phyloP scores from a whole-genome alignment of 2,888 invertebrate genomes.

The Odontothrips loti region DNA sequence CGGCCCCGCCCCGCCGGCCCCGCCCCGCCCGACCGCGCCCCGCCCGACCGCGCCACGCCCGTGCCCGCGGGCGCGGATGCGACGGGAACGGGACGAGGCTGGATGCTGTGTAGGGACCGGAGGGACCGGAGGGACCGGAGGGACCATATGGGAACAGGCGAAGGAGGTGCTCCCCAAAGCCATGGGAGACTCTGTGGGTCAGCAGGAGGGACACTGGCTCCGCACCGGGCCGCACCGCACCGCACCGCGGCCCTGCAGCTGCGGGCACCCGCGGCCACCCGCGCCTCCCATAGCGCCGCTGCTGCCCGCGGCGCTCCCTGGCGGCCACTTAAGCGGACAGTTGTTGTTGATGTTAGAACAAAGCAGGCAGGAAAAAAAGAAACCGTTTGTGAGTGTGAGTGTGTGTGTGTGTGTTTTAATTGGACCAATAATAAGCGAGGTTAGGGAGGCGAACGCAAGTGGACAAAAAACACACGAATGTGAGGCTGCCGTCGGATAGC shows the following conservation, averaged over 20 bases:
- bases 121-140: no score
- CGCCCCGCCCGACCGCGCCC: not conserved
- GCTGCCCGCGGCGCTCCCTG: not conserved
- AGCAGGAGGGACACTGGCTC: not conserved
- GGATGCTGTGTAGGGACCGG: no score
- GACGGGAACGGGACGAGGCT: not conserved
- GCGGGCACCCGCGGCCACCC: not conserved
- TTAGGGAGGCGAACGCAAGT: not conserved
- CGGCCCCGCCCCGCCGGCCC: not conserved
- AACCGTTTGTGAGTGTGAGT: not conserved
- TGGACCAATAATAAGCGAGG: constrained; percentile 1
- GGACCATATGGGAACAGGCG: not conserved
- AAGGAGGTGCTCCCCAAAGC: not conserved
- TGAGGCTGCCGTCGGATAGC: no score
- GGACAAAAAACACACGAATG: not conserved
- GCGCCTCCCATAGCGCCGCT: not conserved
- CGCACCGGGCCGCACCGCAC: not conserved
- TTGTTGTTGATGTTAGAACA: no score
- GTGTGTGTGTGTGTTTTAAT: not conserved
- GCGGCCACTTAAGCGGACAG: not conserved
- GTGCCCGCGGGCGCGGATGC: constrained; percentile 20
- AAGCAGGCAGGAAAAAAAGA: not conserved
- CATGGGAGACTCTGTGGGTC: not conserved
- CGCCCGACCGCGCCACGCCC: constrained; percentile 10
- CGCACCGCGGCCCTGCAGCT: not conserved